phyloP scores from a whole-genome alignment of 1,140 invertebrate genomes.

The Sinella curviseta region DNA sequence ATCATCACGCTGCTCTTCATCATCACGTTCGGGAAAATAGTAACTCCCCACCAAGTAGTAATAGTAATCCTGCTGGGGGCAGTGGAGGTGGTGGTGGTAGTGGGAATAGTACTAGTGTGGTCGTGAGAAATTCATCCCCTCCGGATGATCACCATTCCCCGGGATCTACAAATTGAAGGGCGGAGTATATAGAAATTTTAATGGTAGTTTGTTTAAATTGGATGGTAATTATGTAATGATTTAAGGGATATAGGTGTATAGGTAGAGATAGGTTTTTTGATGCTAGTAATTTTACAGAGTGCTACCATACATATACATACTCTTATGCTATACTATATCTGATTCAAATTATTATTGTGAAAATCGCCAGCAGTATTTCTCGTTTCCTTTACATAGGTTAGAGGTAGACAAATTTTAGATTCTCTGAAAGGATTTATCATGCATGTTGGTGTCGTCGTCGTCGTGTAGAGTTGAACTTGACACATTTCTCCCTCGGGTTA shows the following conservation, averaged over 20 bases:
- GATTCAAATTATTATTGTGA: too few species aligned
- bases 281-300: neutral
- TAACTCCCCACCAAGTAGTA: slow-evolving; percentile 46
- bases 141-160: slow-evolving; percentile 41
- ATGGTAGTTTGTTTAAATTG: neutral
- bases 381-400: neutral
- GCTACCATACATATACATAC: neutral
- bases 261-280: neutral
- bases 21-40: slow-evolving; percentile 41
- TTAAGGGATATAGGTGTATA: too few species aligned
- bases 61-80: neutral
- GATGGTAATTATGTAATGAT: too few species aligned
- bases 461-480: too few species aligned
- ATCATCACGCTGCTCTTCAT: neutral
- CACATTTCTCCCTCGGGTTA: too few species aligned
- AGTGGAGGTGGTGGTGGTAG: neutral
- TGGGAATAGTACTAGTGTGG: too few species aligned
- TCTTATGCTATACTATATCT: neutral
- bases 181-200: neutral
- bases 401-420: too few species aligned
- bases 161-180: slow-evolving; percentile 35
- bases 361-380: neutral
- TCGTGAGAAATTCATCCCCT: slow-evolving; percentile 45
- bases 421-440: too few species aligned
- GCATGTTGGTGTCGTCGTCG: too few species aligned